These are phyloP conservation scores for Paramisgurnus dabryanus DNA, from an alignment of 2,113 vertebrate species.

Conservation along the genomic window DNA sequence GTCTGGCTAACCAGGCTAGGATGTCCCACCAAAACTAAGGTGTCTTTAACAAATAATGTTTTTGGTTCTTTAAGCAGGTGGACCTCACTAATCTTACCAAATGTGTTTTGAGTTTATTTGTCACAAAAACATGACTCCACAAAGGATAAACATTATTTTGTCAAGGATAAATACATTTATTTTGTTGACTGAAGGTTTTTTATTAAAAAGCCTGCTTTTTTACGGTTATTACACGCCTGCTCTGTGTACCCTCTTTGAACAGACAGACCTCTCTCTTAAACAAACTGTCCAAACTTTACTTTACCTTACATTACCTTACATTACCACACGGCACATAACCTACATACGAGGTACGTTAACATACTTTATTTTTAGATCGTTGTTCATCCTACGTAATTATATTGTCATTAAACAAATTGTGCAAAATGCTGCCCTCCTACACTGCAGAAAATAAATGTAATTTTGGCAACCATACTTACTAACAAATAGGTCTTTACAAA, in stretches of 20 bases:
- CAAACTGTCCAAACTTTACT: constrained; percentile 16
- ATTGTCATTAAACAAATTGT: constrained; percentile 37
- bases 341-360: not conserved
- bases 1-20: too few relatives aligned
- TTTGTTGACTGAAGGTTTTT: constrained; percentile 31
- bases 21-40: not conserved
- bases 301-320: constrained; percentile 8
- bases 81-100: constrained; percentile 10
- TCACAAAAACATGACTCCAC: constrained; percentile 1
- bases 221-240: constrained; percentile 1
- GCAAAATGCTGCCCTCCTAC: constrained; percentile 46
- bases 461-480: constrained; percentile 27
- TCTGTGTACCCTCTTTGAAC: not conserved
- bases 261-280: constrained; percentile 2
- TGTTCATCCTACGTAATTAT: constrained; percentile 25
- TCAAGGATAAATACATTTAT: not conserved
- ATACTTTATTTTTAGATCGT: not conserved
- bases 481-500: constrained; percentile 11
- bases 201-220: too few relatives aligned
- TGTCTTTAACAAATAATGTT: not conserved
- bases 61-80: not conserved
- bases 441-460: constrained; percentile 5
- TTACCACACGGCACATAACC: too few relatives aligned
- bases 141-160: constrained; percentile 11
- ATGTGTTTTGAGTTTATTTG: constrained; percentile 24